Conservation (phyloP, 2,797 vertebrate genomes). For the Pampus argenteus region DNA sequence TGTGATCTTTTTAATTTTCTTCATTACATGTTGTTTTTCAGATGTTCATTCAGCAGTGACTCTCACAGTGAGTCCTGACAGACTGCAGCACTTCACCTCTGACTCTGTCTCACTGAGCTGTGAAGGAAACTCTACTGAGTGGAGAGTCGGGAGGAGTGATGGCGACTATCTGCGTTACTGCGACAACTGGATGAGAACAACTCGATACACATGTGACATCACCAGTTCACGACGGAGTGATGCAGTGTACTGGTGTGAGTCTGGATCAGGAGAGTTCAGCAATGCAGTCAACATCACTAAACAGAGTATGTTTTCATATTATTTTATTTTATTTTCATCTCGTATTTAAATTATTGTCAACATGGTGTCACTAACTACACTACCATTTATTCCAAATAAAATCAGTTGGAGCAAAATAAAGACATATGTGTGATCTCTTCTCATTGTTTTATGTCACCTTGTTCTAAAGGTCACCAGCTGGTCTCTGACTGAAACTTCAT, state of each 20-base stretch:
- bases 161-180: rapidly evolving
- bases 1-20: background rate
- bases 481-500: background rate
- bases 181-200: background rate
- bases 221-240: rapidly evolving
- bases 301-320: background rate
- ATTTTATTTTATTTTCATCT: background rate
- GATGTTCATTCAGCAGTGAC: constrained; percentile 28
- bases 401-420: no score
- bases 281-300: constrained; percentile 54
- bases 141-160: constrained; percentile 37
- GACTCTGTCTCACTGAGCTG: constrained; percentile 52
- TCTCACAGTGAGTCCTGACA: constrained; percentile 56
- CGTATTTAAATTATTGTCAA: background rate
- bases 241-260: constrained; percentile 69
- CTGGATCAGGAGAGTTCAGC: constrained; percentile 50
- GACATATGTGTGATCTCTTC: background rate
- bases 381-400: no score
- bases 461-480: background rate
- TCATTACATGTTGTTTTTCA: constrained; percentile 17
- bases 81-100: constrained; percentile 48
- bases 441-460: background rate
- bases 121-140: constrained; percentile 40
- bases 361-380: background rate
- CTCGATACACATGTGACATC: constrained; percentile 21